phyloP scores from a whole-genome alignment of 2,797 vertebrate genomes.

The Ambastaia sidthimunki region DNA sequence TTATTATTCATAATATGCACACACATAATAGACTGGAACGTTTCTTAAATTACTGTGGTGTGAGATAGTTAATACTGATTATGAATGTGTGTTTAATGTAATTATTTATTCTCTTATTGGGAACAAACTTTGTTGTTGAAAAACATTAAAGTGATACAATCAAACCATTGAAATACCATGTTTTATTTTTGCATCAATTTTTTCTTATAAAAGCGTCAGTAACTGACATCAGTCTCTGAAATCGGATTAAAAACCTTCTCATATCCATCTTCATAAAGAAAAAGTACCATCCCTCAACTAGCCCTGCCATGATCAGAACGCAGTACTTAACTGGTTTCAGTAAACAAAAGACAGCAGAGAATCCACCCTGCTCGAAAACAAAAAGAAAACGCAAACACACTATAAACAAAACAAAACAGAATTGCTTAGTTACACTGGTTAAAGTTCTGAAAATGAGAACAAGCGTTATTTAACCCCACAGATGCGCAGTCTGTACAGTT shows the following conservation, averaged over 20 bases:
- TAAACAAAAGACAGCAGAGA: conserved; percentile 76
- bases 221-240: conserved; percentile 79
- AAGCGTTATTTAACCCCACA: conserved; percentile 63
- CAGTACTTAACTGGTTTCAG: conserved; percentile 79
- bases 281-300: conserved; percentile 78
- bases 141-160: conserved; percentile 69
- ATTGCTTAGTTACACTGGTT: conserved; percentile 77
- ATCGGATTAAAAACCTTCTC: conserved; percentile 69
- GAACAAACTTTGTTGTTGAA: background rate
- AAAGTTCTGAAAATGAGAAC: conserved; percentile 74
- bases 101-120: background rate
- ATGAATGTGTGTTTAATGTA: conserved; percentile 11
- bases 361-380: conserved; percentile 58
- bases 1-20: background rate
- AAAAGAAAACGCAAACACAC: conserved; percentile 21
- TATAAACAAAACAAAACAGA: conserved; percentile 59
- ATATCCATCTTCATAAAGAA: conserved; percentile 72
- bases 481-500: conserved; percentile 57
- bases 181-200: conserved; percentile 64
- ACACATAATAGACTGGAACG: background rate
- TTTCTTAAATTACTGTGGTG: background rate
- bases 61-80: background rate
- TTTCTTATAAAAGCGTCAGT: conserved; percentile 78
- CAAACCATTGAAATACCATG: conserved; percentile 66
- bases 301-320: conserved; percentile 73